These are phyloP conservation scores for Melanotaenia nigrans DNA, from an alignment of 2,797 vertebrate genomes.

Conservation along the genomic window DNA sequence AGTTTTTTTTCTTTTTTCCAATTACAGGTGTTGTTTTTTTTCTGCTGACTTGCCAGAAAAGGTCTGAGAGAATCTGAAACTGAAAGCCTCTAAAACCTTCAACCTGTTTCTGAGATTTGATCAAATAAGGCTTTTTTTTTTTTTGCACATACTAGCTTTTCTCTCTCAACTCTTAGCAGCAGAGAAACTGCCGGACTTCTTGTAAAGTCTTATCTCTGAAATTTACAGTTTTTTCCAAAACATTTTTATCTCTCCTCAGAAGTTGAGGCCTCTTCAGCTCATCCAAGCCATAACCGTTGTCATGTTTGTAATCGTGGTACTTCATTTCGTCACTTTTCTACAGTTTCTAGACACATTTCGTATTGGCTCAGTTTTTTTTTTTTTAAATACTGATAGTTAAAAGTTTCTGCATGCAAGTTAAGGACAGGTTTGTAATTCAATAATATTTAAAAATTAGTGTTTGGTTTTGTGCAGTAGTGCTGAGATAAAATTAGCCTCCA, in stretches of 20 bases:
- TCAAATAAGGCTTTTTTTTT: slow-evolving; percentile 1
- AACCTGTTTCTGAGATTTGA: slow-evolving; percentile 10
- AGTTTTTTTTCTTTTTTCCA: neutral
- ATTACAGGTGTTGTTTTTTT: slow-evolving; percentile 23
- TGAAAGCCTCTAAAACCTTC: slow-evolving; percentile 15
- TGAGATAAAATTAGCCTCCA: slow-evolving; percentile 21
- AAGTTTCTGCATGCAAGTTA: slow-evolving; percentile 51
- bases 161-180: slow-evolving; percentile 36
- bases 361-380: slow-evolving; percentile 30
- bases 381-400: slow-evolving; percentile 17
- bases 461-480: slow-evolving; percentile 31
- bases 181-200: slow-evolving; percentile 46
- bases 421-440: slow-evolving; percentile 28
- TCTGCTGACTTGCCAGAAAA: neutral
- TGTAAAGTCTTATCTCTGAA: slow-evolving; percentile 33
- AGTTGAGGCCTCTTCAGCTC: slow-evolving; percentile 21
- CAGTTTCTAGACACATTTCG: slow-evolving; percentile 55
- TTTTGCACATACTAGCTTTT: slow-evolving; percentile 55
- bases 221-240: neutral
- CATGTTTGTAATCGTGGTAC: slow-evolving; percentile 32
- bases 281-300: slow-evolving; percentile 46
- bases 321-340: slow-evolving; percentile 60
- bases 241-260: slow-evolving; percentile 15
- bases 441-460: slow-evolving; percentile 18
- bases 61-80: neutral